phyloP scores from a whole-genome alignment of 2,113 vertebrate species.

The Anhinga anhinga region DNA sequence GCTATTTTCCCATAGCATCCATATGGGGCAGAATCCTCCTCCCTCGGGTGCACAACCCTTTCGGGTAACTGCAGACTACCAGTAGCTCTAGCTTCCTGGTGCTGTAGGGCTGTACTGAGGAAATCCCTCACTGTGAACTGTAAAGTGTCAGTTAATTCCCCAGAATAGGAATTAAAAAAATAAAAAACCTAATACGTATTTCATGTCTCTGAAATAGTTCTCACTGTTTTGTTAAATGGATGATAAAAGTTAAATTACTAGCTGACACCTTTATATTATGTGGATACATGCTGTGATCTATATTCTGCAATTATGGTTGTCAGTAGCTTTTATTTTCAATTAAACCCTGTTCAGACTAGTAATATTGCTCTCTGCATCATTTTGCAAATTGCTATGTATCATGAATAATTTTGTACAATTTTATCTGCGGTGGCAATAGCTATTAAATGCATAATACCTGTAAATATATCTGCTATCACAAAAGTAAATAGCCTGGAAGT shows the following conservation, averaged over 20 bases:
- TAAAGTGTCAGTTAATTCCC: background rate
- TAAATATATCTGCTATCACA: conserved; percentile 36
- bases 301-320: conserved; percentile 55
- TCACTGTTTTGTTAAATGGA: conserved; percentile 30
- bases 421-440: conserved; percentile 14
- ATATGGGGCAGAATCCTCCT: background rate
- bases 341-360: conserved; percentile 19
- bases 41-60: background rate
- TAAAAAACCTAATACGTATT: background rate
- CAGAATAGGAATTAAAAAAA: background rate
- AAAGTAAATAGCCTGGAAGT: conserved; percentile 28
- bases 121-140: background rate
- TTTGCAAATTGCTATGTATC: conserved; percentile 61
- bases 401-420: conserved; percentile 38
- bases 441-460: conserved; percentile 37
- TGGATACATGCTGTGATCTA: background rate
- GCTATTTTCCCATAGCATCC: background rate
- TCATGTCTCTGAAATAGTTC: background rate
- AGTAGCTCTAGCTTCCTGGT: background rate
- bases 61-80: background rate
- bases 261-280: conserved; percentile 37
- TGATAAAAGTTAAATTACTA: conserved; percentile 51
- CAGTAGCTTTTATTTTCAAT: conserved; percentile 62
- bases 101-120: background rate
- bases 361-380: conserved; percentile 31